Conservation (phyloP, 1,140 invertebrate genomes). For the Drosophila tsacasi region DNA sequence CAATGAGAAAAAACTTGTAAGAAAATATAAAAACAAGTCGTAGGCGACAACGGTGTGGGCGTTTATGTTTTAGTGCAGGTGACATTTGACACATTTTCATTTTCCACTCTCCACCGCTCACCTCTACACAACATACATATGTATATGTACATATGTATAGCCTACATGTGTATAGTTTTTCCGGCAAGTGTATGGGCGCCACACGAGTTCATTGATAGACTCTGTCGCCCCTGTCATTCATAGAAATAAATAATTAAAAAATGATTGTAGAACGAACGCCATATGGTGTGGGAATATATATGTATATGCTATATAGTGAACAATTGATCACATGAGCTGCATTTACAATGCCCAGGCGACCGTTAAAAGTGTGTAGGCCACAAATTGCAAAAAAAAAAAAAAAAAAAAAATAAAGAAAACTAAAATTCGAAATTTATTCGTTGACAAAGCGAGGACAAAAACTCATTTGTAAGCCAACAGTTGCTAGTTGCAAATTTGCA, state of each 20-base stretch:
- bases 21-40: slow-evolving; percentile 6
- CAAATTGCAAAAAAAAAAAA: slow-evolving; percentile 3
- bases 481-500: slow-evolving; percentile 12
- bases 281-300: slow-evolving; percentile 32
- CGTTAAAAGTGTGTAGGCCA: slow-evolving; percentile 15
- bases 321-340: slow-evolving; percentile 45
- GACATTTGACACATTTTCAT: slow-evolving; percentile 69
- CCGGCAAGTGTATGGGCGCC: slow-evolving; percentile 56
- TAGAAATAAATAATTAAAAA: slow-evolving; percentile 41
- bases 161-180: slow-evolving; percentile 3
- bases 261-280: slow-evolving; percentile 33
- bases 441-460: neutral
- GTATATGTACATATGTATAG: neutral
- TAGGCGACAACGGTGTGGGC: slow-evolving; percentile 27
- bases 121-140: slow-evolving; percentile 6
- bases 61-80: slow-evolving; percentile 43
- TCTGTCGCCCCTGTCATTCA: slow-evolving; percentile 42
- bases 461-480: slow-evolving; percentile 16
- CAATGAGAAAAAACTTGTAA: neutral
- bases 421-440: slow-evolving; percentile 1
- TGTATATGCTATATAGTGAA: neutral
- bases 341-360: slow-evolving; percentile 20
- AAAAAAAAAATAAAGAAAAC: neutral
- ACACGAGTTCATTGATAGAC: slow-evolving; percentile 52
- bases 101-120: slow-evolving; percentile 6